A percentile compares a stretch with the other conserved stretches of the same genome.
These are phyloP conservation scores for Philereme transversata DNA, from an alignment of 2,888 invertebrate genomes.

Conservation along the genomic window DNA sequence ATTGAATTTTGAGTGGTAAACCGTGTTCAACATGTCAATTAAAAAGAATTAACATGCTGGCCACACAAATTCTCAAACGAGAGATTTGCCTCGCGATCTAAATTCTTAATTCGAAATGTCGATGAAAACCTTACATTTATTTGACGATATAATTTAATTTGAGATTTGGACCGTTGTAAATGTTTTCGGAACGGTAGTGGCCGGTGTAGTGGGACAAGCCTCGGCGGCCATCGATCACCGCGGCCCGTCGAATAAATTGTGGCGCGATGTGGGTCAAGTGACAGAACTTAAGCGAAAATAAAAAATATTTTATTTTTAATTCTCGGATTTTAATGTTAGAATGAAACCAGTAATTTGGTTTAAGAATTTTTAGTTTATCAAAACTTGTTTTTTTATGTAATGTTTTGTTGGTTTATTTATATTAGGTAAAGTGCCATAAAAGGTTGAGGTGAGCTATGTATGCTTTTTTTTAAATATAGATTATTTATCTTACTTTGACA, in stretches of 20 bases:
- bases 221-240: conserved; percentile 76
- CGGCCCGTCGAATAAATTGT: conserved; percentile 75
- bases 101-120: conserved; percentile 15
- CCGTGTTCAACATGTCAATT: conserved; percentile 8
- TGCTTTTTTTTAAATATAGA: too few species aligned
- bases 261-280: conserved; percentile 39
- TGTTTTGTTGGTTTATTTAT: too few species aligned
- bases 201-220: conserved; percentile 61
- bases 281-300: conserved; percentile 36
- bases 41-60: conserved; percentile 6
- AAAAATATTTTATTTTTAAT: conserved; percentile 21
- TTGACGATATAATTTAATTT: conserved; percentile 52
- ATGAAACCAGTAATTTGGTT: conserved; percentile 13
- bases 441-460: too few species aligned
- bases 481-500: too few species aligned
- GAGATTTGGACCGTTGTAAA: conserved; percentile 58
- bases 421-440: too few species aligned
- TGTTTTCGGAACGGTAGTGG: conserved; percentile 69
- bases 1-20: background rate
- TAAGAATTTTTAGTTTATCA: conserved; percentile 2
- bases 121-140: conserved; percentile 17
- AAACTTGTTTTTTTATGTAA: background rate
- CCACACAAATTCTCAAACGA: conserved; percentile 6
- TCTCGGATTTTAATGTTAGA: conserved; percentile 12
- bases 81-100: background rate